These are phyloP conservation scores for Xanthorhoe spadicearia DNA, from an alignment of 2,888 invertebrate species.

Conservation along the genomic window DNA sequence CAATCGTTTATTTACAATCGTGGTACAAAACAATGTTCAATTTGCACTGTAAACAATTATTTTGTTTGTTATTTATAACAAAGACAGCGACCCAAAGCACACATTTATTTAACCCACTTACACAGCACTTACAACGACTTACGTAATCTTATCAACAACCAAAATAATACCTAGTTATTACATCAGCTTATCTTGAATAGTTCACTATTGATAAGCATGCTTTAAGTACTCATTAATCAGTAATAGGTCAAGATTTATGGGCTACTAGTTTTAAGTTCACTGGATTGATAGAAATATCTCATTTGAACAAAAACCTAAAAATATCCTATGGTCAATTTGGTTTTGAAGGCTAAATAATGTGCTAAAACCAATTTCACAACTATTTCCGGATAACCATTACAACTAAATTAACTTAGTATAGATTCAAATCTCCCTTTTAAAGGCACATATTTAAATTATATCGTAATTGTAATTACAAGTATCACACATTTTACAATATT, in stretches of 20 bases:
- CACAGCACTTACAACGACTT: neutral
- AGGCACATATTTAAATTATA: neutral
- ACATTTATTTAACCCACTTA: neutral
- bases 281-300: neutral
- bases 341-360: no score
- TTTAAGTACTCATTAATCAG: neutral
- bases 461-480: neutral
- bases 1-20: conserved; percentile 34
- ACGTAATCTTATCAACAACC: neutral
- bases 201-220: neutral
- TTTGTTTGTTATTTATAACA: neutral
- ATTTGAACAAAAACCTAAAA: no score
- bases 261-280: neutral
- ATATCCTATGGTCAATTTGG: no score
- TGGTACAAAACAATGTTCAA: conserved; percentile 33
- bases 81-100: neutral
- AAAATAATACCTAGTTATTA: neutral
- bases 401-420: no score
- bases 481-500: neutral
- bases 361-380: no score
- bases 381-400: no score
- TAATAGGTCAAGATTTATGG: neutral
- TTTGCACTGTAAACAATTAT: conserved; percentile 39
- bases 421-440: no score
- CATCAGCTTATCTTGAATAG: neutral